Evolutionary conservation across 2,888 invertebrate species (phyloP).

Genomic region (Trypoxylon attenuatum): DNA sequence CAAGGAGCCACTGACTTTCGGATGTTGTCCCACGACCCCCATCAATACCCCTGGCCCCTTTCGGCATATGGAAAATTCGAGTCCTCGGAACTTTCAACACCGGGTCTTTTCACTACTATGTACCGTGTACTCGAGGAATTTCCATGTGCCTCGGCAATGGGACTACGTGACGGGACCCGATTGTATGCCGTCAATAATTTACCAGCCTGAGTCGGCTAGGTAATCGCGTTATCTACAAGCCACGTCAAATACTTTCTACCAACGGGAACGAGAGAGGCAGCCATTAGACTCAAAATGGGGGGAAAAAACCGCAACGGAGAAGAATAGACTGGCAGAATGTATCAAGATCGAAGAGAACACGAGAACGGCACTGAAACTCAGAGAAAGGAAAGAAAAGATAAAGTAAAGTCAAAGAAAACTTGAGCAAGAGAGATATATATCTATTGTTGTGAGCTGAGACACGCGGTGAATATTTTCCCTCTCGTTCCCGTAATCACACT

Average conservation of each 20-base stretch:
- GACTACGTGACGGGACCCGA: conserved; percentile 28
- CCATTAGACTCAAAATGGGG: too few relatives aligned
- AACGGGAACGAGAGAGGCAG: conserved; percentile 30
- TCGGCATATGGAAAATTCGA: too few relatives aligned
- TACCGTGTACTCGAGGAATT: too few relatives aligned
- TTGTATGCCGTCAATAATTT: conserved; percentile 40
- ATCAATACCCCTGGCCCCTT: too few relatives aligned
- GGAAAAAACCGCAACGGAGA: too few relatives aligned
- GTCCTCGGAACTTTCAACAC: too few relatives aligned
- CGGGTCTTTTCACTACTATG: too few relatives aligned
- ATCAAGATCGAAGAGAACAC: too few relatives aligned
- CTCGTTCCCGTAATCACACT: conserved; percentile 58
- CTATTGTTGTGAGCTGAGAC: neutral
- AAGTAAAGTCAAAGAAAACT: too few relatives aligned
- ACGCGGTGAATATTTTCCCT: conserved; percentile 14
- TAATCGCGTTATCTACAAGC: conserved; percentile 53
- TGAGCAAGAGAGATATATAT: neutral
- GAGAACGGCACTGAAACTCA: too few relatives aligned
- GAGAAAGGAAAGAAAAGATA: neutral
- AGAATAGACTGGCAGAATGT: conserved; percentile 12
- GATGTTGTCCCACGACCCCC: too few relatives aligned
- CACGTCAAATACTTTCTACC: conserved; percentile 43
- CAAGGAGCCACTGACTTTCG: neutral
- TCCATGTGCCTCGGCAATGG: conserved; percentile 11
- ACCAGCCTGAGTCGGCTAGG: conserved; percentile 33